Conservation (phyloP, 2,113 vertebrate genomes). For the Helogale parvula region DNA sequence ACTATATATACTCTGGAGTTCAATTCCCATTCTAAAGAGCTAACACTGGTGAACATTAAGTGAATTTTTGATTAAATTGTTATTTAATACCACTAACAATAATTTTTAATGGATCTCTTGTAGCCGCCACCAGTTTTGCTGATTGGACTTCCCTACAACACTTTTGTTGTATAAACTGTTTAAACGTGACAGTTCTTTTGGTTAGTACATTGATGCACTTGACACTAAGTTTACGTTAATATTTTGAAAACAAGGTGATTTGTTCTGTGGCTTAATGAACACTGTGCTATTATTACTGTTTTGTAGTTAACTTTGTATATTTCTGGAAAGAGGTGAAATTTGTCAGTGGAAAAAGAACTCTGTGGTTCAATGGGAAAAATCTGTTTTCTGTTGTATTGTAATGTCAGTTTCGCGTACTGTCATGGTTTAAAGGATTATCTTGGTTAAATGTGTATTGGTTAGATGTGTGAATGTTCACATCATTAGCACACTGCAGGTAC, state of each 20-base stretch:
- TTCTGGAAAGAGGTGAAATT: constrained; percentile 31
- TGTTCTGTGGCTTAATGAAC: constrained; percentile 45
- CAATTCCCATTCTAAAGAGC: constrained; percentile 25
- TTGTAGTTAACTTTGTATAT: constrained; percentile 43
- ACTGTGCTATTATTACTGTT: not conserved
- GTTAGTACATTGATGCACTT: not conserved
- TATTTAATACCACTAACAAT: constrained; percentile 15
- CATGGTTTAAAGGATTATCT: constrained; percentile 23
- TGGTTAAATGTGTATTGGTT: constrained; percentile 21
- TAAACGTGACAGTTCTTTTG: not conserved
- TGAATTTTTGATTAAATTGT: not conserved
- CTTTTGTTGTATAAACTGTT: not conserved
- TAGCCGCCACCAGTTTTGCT: not conserved
- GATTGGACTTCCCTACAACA: not conserved
- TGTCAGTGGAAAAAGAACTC: constrained; percentile 23
- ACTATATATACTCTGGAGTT: not conserved
- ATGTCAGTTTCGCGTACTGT: constrained; percentile 7
- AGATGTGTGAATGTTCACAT: not conserved
- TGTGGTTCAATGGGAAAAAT: constrained; percentile 11
- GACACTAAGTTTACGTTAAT: constrained; percentile 20
- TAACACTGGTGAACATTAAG: not conserved
- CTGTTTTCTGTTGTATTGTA: not conserved
- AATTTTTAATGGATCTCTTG: constrained; percentile 22
- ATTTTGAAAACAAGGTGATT: constrained; percentile 47
- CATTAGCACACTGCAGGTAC: not conserved